Base-by-base conservation (phyloP, 2,888 invertebrate species). In the Caenorhabditis sp. region DNA sequence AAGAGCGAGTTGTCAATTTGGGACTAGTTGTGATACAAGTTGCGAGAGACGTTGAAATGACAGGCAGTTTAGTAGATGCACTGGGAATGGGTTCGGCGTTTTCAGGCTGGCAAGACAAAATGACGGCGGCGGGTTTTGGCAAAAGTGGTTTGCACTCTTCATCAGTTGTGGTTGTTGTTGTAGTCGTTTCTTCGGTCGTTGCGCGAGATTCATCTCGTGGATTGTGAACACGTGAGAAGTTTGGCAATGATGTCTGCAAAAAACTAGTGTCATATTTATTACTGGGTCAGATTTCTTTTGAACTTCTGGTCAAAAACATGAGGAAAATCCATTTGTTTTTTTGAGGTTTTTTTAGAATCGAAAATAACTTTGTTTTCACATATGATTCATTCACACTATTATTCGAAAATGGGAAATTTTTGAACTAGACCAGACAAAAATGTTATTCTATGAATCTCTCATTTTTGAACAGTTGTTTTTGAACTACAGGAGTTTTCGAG, bases 151-250 rank as follows among this genome's bases (percentile, higher is more conserved):
- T 54, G 19, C 58, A 61, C 51, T 79, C 79, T 50, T 78, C 78
- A 37, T 77, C 77, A 37, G 69, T 74, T n/a, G 74, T 72, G 1
- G 61, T 72, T 2, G 65, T 43, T 10, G 43, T 43, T 5, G 43
- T 43, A 43, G 43, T 43, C 17, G 43, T 77, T 27, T 75, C 79
- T 50, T 79, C 79, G 4, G 77, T 79, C 0, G 79, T 77, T 0
- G 74, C 76, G 1, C 78, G 69, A 5, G 76, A 79, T 17, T 71
- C 69, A 5, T 43, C 55, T 4, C 17, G 26, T 12, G 4, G 26
- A 10, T 24, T 8, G 14, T 43, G 5, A 43, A 43, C 43, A 43
- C 43, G 60, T 37, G 74, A 69, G 51, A 66, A 69, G 4, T 66
- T 54, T 51, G 74, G 74, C 0, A 74, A 64, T 0, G 74, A 74